phyloP scores from a whole-genome alignment of 2,113 vertebrate genomes.

The Platysteira castanea region DNA sequence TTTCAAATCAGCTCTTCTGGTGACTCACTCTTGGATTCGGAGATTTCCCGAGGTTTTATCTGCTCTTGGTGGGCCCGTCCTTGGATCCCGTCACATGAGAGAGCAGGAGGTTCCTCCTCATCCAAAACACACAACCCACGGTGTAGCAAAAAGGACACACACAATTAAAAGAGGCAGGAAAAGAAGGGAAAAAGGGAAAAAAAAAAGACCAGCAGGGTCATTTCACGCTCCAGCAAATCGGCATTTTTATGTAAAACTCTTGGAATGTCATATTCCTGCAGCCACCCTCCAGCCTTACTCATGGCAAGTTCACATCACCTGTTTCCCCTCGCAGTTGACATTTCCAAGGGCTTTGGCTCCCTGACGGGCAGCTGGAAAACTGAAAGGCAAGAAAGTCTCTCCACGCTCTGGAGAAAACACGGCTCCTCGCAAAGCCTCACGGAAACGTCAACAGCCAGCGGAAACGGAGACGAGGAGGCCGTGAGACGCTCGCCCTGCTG shows the following conservation, averaged over 20 bases:
- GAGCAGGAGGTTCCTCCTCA: neutral
- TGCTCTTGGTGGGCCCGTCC: conserved; percentile 14
- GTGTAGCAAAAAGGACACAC: neutral
- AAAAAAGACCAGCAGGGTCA: neutral
- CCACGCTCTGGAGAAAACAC: neutral
- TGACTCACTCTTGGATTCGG: conserved; percentile 60
- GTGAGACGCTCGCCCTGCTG: neutral
- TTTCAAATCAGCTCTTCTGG: conserved; percentile 46
- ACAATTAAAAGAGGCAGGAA: neutral
- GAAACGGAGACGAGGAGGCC: neutral
- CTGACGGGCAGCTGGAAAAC: neutral
- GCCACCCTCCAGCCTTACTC: conserved; percentile 41
- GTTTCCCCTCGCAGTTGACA: conserved; percentile 47
- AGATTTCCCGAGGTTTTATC: conserved; percentile 64
- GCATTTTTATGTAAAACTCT: neutral
- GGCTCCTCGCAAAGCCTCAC: neutral
- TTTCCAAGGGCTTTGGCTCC: conserved; percentile 61
- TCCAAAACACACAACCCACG: conserved; percentile 50
- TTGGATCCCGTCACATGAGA: neutral
- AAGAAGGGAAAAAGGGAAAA: rapidly evolving
- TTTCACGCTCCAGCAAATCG: neutral
- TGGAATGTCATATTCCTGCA: neutral
- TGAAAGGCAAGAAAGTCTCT: neutral
- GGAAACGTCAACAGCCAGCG: neutral
- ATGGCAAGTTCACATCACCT: conserved; percentile 54